A percentile compares a stretch with the other conserved stretches of the same genome.
Evolutionary conservation across 2,888 invertebrate genomes (phyloP).

Genomic region (Spicauda simplicius): DNA sequence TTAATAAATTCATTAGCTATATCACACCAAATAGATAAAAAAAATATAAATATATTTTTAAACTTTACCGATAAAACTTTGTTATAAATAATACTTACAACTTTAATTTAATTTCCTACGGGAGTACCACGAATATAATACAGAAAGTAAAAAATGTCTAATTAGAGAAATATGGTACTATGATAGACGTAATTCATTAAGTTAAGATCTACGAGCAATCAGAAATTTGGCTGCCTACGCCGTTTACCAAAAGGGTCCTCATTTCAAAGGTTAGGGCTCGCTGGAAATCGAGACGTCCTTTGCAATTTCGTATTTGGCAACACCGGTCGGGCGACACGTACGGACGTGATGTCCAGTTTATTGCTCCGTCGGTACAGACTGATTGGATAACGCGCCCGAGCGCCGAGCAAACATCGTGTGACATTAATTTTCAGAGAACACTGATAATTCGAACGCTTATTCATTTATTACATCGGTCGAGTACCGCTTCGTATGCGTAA

Average conservation of each 20-base stretch:
- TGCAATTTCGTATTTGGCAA: slow-evolving; percentile 33
- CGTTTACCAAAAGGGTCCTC: slow-evolving; percentile 20
- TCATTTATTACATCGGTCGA: slow-evolving; percentile 33
- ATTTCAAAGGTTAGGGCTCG: slow-evolving; percentile 16
- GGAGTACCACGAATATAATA: background rate
- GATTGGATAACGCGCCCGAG: slow-evolving; percentile 60
- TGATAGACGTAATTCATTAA: background rate
- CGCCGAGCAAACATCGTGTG: slow-evolving; percentile 18
- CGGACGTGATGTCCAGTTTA: slow-evolving; percentile 71
- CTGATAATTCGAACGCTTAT: slow-evolving; percentile 36
- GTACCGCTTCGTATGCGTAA: slow-evolving; percentile 28
- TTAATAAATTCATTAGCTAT: too few species aligned
- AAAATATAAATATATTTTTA: too few species aligned
- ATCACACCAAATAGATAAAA: too few species aligned
- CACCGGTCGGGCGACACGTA: slow-evolving; percentile 52
- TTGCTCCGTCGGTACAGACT: slow-evolving; percentile 62
- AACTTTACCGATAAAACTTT: too few species aligned
- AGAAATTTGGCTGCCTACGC: slow-evolving; percentile 5
- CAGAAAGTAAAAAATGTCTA: background rate
- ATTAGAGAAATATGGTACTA: background rate
- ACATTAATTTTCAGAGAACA: slow-evolving; percentile 27
- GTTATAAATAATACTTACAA: too few species aligned
- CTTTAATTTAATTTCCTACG: background rate
- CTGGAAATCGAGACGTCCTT: slow-evolving; percentile 32
- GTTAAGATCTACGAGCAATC: slow-evolving; percentile 13